Conservation (phyloP, 1,140 invertebrate genomes). For the Drosophila sucinea region DNA sequence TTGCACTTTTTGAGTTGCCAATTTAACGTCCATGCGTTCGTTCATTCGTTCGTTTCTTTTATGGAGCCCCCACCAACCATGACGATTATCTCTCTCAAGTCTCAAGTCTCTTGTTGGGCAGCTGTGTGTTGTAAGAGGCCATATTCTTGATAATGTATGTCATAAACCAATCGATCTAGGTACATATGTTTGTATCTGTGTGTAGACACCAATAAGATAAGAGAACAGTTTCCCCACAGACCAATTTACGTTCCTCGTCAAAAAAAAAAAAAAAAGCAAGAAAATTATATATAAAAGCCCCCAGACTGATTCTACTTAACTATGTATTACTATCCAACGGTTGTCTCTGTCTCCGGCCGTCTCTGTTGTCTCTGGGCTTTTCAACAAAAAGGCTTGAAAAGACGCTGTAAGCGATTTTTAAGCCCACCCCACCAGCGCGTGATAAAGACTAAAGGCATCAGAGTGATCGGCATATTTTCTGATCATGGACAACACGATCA, state of each 20-base stretch:
- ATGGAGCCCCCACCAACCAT: conserved; percentile 7
- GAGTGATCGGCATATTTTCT: neutral
- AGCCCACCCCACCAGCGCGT: conserved; percentile 60
- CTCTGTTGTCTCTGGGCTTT: conserved; percentile 56
- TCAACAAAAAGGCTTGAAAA: conserved; percentile 42
- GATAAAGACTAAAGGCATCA: conserved; percentile 45
- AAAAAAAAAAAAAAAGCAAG: neutral
- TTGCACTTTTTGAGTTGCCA: conserved; percentile 7
- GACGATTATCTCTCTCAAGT: conserved; percentile 51
- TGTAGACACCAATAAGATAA: conserved; percentile 47
- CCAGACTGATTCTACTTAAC: conserved; percentile 16
- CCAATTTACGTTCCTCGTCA: neutral
- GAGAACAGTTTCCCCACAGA: neutral
- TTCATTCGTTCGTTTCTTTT: conserved; percentile 6
- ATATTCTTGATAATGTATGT: conserved; percentile 53
- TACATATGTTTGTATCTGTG: neutral
- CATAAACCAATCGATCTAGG: conserved; percentile 71
- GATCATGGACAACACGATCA: conserved; percentile 5
- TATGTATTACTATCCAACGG: neutral
- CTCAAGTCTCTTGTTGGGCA: conserved; percentile 15
- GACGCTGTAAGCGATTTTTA: conserved; percentile 80
- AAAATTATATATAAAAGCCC: neutral
- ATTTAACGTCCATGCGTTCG: neutral
- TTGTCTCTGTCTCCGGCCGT: neutral
- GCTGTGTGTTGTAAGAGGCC: conserved; percentile 58